These are phyloP conservation scores for Dipodomys stephensi DNA, from an alignment of 2,113 vertebrate genomes.

Conservation along the genomic window DNA sequence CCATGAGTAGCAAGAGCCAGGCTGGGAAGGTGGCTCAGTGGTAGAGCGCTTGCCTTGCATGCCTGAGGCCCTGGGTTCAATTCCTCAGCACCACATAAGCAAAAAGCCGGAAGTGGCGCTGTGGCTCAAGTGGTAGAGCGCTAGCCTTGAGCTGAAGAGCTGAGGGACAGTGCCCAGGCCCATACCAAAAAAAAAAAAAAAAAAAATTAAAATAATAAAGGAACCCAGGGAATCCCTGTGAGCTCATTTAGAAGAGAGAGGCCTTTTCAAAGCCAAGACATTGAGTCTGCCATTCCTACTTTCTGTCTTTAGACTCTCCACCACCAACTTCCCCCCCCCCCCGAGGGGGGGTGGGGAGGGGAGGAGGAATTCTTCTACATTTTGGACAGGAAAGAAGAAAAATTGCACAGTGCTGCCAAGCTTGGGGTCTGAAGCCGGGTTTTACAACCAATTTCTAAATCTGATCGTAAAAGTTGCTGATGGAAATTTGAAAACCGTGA, in stretches of 20 bases:
- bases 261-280: slow-evolving; percentile 31
- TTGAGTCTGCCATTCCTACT: not conserved
- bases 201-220: too few relatives aligned
- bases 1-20: too few relatives aligned
- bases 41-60: too few relatives aligned
- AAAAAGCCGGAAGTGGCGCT: too few relatives aligned
- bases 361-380: slow-evolving; percentile 44
- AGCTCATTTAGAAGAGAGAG: slow-evolving; percentile 26
- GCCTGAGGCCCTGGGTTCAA: too few relatives aligned
- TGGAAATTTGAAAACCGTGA: slow-evolving; percentile 71
- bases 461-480: slow-evolving; percentile 73
- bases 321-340: too few relatives aligned
- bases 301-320: slow-evolving; percentile 40
- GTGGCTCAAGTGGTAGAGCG: too few relatives aligned
- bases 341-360: not conserved
- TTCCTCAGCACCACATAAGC: too few relatives aligned
- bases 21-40: too few relatives aligned
- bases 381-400: slow-evolving; percentile 60
- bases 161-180: too few relatives aligned
- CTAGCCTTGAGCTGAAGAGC: too few relatives aligned
- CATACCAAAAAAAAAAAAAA: too few relatives aligned
- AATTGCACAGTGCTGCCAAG: slow-evolving; percentile 61
- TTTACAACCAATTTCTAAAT: slow-evolving; percentile 70
- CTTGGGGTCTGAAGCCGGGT: slow-evolving; percentile 56
- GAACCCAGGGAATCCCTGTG: not conserved